Evolutionary conservation across 1,140 invertebrate species (phyloP).

Genomic region (Rhopalosiphum padi): DNA sequence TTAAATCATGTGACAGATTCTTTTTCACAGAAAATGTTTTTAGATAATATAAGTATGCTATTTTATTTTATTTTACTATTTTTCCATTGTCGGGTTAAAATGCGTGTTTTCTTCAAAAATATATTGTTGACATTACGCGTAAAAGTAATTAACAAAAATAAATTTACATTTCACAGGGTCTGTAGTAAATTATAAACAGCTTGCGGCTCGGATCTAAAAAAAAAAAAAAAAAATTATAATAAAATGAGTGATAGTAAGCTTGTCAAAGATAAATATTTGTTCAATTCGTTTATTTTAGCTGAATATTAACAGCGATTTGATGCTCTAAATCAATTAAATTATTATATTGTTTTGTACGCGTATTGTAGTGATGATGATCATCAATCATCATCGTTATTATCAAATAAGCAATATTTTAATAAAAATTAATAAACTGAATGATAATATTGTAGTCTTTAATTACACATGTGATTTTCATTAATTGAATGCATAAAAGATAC

Average conservation of each 20-base stretch:
- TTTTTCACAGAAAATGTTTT: background rate
- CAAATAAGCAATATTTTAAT: background rate
- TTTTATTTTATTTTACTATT: background rate
- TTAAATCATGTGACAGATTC: background rate
- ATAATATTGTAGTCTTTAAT: background rate
- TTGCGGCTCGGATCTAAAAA: background rate
- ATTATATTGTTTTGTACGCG: too few relatives aligned
- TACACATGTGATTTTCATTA: background rate
- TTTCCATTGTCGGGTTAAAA: background rate
- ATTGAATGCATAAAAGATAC: background rate
- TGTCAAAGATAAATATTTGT: too few relatives aligned
- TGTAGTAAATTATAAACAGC: background rate
- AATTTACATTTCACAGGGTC: background rate
- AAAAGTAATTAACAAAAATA: slow-evolving; percentile 6
- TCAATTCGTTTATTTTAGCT: background rate
- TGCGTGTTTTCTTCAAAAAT: background rate
- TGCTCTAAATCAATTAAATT: background rate
- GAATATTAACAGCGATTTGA: background rate
- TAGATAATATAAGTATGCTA: background rate
- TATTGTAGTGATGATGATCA: too few relatives aligned
- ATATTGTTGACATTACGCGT: background rate
- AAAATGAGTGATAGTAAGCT: too few relatives aligned
- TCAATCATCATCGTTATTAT: background rate
- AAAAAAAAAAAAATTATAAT: background rate
- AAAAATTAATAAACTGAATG: background rate